phyloP scores from a whole-genome alignment of 2,797 vertebrate species.

The Chelon auratus region DNA sequence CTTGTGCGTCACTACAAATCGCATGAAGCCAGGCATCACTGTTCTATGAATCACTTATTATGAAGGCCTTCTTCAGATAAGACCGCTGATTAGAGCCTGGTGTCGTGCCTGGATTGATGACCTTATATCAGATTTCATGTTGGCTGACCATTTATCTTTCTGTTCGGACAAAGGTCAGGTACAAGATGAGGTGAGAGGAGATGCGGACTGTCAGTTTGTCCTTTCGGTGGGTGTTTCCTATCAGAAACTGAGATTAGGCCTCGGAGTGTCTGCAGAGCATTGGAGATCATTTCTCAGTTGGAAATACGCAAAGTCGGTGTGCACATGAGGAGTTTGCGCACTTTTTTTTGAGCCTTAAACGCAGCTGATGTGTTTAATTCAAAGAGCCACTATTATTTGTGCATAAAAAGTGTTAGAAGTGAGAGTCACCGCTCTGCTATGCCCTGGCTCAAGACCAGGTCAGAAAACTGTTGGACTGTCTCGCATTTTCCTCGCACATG shows the following conservation, averaged over 20 bases:
- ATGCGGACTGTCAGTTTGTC: constrained; percentile 47
- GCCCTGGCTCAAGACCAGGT: constrained; percentile 35
- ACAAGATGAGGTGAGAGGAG: constrained; percentile 71
- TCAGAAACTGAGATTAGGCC: constrained; percentile 27
- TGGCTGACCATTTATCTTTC: constrained; percentile 55
- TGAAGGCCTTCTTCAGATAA: constrained; percentile 62
- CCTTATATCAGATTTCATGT: constrained; percentile 61
- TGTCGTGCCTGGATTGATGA: constrained; percentile 63
- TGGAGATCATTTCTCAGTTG: neutral
- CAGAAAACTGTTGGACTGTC: constrained; percentile 35
- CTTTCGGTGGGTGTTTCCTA: constrained; percentile 21
- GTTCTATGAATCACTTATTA: constrained; percentile 45
- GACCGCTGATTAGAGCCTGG: constrained; percentile 65
- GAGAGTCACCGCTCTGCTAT: constrained; percentile 12
- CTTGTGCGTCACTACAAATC: neutral
- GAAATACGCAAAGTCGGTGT: constrained; percentile 13
- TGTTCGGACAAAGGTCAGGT: constrained; percentile 70
- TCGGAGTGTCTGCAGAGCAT: constrained; percentile 2
- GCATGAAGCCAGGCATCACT: constrained; percentile 16
- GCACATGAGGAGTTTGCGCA: constrained; percentile 1
- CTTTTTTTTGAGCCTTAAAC: constrained; percentile 3
- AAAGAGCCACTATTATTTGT: constrained; percentile 1
- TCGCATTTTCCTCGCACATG: constrained; percentile 58
- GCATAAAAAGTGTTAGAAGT: neutral
- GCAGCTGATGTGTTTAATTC: constrained; percentile 1